Conservation (phyloP, 2,888 invertebrate species). For the Drosophila mayaguana region DNA sequence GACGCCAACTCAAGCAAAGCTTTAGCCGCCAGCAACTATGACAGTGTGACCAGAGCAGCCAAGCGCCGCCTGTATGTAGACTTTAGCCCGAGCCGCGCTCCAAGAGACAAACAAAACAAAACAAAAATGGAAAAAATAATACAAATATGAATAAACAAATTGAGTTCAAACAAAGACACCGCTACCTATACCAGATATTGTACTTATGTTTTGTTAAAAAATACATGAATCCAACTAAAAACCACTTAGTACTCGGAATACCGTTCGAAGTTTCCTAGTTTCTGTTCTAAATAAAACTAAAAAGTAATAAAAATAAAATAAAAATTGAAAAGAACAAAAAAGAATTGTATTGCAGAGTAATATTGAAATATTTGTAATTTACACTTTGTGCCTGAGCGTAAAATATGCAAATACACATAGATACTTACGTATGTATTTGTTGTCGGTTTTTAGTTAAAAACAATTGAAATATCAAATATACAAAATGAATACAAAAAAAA, state of each 20-base stretch:
- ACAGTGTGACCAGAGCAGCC: conserved; percentile 61
- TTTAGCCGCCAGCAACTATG: conserved; percentile 48
- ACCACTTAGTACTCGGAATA: conserved; percentile 44
- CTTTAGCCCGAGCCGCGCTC: conserved; percentile 74
- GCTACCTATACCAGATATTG: conserved; percentile 53
- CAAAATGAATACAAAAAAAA: conserved; percentile 3
- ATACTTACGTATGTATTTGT: conserved; percentile 37
- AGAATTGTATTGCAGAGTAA: conserved; percentile 47
- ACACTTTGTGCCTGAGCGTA: conserved; percentile 84
- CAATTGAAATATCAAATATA: conserved; percentile 40
- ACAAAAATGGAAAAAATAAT: background rate
- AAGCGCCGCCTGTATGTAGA: conserved; percentile 62
- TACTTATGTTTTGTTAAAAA: conserved; percentile 56
- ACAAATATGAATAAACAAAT: conserved; percentile 4
- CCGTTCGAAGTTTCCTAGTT: conserved; percentile 52
- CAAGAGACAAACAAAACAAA: conserved; percentile 52
- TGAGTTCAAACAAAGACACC: conserved; percentile 49
- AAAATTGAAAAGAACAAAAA: conserved; percentile 7
- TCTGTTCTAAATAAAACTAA: conserved; percentile 17
- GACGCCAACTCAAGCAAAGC: conserved; percentile 75
- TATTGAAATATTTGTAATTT: conserved; percentile 78
- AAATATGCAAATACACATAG: conserved; percentile 69
- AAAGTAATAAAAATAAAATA: background rate
- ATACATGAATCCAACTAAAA: conserved; percentile 47
- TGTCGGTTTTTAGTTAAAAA: conserved; percentile 47